Evolutionary conservation across 2,113 vertebrate genomes (phyloP).

Genomic region (Apodemus speciosus): DNA sequence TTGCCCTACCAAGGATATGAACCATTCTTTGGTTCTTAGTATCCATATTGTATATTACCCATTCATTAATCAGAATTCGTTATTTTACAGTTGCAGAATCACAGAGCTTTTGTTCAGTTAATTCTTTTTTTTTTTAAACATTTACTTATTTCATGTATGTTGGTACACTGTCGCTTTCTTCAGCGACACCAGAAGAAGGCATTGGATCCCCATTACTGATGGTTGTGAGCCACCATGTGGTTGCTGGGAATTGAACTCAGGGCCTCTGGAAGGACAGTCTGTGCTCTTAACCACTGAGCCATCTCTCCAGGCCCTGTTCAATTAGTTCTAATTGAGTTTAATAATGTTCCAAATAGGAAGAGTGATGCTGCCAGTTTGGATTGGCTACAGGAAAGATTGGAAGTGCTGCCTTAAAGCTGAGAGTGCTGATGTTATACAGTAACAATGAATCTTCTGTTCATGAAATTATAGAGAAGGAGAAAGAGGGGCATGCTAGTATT

Average conservation of each 20-base stretch:
- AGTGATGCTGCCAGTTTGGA: background rate
- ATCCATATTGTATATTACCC: too few species aligned
- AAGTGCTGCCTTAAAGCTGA: background rate
- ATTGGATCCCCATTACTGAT: too few species aligned
- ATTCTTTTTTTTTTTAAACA: too few species aligned
- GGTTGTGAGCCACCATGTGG: too few species aligned
- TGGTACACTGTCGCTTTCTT: too few species aligned
- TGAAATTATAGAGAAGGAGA: background rate
- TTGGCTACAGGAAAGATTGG: background rate
- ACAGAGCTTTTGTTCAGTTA: too few species aligned
- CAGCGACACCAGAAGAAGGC: too few species aligned
- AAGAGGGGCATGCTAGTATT: background rate
- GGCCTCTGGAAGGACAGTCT: too few species aligned
- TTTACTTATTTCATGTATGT: too few species aligned
- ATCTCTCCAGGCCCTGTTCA: too few species aligned
- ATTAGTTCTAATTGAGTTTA: background rate
- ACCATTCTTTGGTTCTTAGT: background rate
- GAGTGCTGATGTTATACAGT: background rate
- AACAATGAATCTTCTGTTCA: background rate
- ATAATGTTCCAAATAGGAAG: background rate
- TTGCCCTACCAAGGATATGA: background rate
- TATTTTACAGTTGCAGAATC: background rate
- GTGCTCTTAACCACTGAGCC: too few species aligned
- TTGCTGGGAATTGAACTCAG: too few species aligned
- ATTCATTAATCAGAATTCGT: accelerated